Evolutionary conservation across 1,140 invertebrate genomes (phyloP), one percentile per base, ranked within the genome.

Genomic region (Papilio glaucus): DNA sequence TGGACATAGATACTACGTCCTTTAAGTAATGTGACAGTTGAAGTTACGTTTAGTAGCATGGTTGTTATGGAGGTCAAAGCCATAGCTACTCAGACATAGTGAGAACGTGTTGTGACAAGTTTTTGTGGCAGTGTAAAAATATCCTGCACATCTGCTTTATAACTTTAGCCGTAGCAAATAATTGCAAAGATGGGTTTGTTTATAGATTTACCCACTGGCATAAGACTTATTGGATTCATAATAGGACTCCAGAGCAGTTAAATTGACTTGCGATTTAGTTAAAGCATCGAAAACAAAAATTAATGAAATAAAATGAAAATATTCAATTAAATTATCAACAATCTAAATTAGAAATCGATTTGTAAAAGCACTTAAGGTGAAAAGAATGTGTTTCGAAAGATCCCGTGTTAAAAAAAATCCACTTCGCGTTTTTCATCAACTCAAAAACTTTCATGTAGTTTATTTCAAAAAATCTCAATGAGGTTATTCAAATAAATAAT

Each of bases 21-120:
- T 53, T 21, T 21, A 49, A 49, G 49, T 53, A 53, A 53, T 53
- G 49, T 53, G 49, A 53, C 21, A 7, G 21, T 53, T 53, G 24
- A 53, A 26, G n/a, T n/a, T n/a, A 53, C 9, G 49, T 9, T 53
- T 12, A 53, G 10, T 7, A 45, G n/a, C 21, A 53, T 24, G 9
- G 49, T 53, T 1, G 45, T 18, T 53, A 53, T 53, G 49, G 49
- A 24, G 49, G 24, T 18, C 18, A 24, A 53, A 53, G 21, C 49
- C 49, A 3, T 49, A 49, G 8, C 45, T 10, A 39, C 38, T 4
- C 8, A 21, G 18, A 7, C 6, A 7, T 18, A 49, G 45, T 49
- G 45, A 10, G 49, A 53, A 53, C 49, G 49, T 53, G 49, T 53
- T 4, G 9, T 53, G 49, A 24, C 49, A 24, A 53, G 18, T 53